A percentile compares a stretch with the other conserved stretches of the same genome.
Conservation (phyloP, 2,797 vertebrate species). For the Scleropages formosus region DNA sequence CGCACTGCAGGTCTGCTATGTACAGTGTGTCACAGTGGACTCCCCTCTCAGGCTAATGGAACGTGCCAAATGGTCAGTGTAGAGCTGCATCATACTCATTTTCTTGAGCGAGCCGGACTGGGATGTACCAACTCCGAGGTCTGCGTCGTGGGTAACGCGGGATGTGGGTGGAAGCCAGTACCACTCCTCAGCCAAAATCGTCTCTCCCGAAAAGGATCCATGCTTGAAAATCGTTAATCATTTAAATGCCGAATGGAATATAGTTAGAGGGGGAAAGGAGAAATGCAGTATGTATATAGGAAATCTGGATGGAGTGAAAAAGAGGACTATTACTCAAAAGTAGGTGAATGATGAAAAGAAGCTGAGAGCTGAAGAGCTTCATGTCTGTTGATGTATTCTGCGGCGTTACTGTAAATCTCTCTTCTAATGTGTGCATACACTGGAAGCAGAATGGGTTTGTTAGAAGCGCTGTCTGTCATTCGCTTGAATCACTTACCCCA, state of each 20-base stretch:
- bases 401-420: background rate
- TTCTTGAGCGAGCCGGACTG: conserved; percentile 52
- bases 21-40: conserved; percentile 62
- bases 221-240: conserved; percentile 22
- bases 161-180: conserved; percentile 28
- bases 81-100: conserved; percentile 38
- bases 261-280: background rate
- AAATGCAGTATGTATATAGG: background rate
- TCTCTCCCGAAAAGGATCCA: conserved; percentile 22
- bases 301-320: background rate
- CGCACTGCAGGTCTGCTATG: conserved; percentile 74
- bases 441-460: background rate
- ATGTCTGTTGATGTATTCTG: background rate
- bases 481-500: conserved; percentile 18
- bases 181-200: conserved; percentile 15
- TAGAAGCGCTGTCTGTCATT: conserved; percentile 19
- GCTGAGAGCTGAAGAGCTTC: background rate
- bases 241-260: conserved; percentile 9
- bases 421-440: background rate
- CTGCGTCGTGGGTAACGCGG: conserved; percentile 26
- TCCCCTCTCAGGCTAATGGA: conserved; percentile 64
- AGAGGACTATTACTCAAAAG: background rate
- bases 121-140: conserved; percentile 53
- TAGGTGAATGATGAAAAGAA: background rate
- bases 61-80: conserved; percentile 59